Evolutionary conservation across 2,113 vertebrate species (phyloP).

Genomic region (Antigone vipio): DNA sequence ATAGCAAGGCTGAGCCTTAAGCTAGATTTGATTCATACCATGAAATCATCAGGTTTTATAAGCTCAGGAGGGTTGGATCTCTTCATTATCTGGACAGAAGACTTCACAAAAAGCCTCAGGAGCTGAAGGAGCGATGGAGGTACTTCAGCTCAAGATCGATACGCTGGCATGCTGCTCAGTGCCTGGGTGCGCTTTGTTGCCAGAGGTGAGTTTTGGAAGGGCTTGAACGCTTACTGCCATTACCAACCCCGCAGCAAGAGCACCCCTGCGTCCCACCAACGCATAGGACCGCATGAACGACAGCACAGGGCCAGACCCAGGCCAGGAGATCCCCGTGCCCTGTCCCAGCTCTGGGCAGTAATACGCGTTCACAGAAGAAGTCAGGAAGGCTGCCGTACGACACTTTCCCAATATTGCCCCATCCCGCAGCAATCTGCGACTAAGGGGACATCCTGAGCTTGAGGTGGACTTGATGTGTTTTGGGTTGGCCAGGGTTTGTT

Average conservation of each 20-base stretch:
- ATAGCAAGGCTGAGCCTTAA: neutral
- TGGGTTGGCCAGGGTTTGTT: neutral
- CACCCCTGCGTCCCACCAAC: neutral
- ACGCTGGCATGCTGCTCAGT: neutral
- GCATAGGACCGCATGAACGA: neutral
- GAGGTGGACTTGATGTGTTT: neutral
- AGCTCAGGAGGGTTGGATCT: neutral
- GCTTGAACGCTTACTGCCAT: neutral
- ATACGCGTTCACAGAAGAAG: neutral
- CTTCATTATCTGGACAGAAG: neutral
- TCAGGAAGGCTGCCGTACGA: accelerated
- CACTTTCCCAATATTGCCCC: neutral
- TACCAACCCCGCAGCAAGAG: neutral
- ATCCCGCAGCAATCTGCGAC: neutral
- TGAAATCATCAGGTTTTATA: neutral
- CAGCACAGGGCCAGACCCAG: neutral
- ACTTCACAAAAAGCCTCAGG: neutral
- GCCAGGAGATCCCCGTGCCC: neutral
- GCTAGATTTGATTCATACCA: neutral
- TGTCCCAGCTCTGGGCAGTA: neutral
- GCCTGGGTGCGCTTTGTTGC: neutral
- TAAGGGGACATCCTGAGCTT: neutral
- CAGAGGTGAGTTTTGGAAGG: neutral
- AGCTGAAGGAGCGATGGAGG: neutral
- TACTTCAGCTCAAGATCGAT: neutral